phyloP scores from a whole-genome alignment of 1,140 invertebrate species.

The Brachionus plicatilis region DNA sequence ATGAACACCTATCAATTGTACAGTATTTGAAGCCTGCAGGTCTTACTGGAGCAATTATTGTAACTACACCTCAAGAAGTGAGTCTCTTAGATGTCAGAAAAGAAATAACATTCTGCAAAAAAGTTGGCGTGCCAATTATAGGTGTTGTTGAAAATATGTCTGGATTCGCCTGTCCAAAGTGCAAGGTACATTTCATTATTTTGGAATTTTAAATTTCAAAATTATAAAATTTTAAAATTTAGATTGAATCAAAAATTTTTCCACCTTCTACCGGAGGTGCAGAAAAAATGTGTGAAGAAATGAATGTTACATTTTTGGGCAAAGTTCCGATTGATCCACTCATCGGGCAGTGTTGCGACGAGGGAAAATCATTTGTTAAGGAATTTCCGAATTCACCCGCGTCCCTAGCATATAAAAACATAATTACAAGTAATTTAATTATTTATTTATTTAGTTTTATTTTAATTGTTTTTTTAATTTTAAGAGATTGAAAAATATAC shows the following conservation, averaged over 20 bases:
- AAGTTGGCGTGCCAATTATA: conserved; percentile 78
- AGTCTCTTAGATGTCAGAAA: conserved; percentile 80
- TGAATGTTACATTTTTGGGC: conserved; percentile 54
- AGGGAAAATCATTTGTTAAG: conserved; percentile 66
- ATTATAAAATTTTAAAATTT: conserved; percentile 63
- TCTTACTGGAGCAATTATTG: conserved; percentile 75
- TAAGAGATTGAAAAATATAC: background rate
- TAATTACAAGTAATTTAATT: conserved; percentile 19
- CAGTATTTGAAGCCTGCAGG: conserved; percentile 72
- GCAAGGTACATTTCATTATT: conserved; percentile 51
- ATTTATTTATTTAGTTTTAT: background rate
- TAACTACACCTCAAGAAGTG: conserved; percentile 69
- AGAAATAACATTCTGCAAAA: conserved; percentile 90
- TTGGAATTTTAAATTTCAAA: conserved; percentile 86
- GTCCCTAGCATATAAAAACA: conserved; percentile 46
- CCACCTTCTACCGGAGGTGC: conserved; percentile 63
- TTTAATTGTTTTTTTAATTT: background rate
- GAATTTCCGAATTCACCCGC: conserved; percentile 67
- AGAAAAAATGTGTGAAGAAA: conserved; percentile 47
- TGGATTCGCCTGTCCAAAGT: conserved; percentile 81
- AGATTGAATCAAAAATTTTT: conserved; percentile 65
- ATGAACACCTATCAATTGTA: conserved; percentile 90
- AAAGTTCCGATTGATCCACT: conserved; percentile 57
- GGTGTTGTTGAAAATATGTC: conserved; percentile 95
- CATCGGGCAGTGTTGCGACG: conserved; percentile 62